These are phyloP conservation scores for Pseudococcus viburni DNA, from an alignment of 2,888 invertebrate genomes.

Conservation along the genomic window DNA sequence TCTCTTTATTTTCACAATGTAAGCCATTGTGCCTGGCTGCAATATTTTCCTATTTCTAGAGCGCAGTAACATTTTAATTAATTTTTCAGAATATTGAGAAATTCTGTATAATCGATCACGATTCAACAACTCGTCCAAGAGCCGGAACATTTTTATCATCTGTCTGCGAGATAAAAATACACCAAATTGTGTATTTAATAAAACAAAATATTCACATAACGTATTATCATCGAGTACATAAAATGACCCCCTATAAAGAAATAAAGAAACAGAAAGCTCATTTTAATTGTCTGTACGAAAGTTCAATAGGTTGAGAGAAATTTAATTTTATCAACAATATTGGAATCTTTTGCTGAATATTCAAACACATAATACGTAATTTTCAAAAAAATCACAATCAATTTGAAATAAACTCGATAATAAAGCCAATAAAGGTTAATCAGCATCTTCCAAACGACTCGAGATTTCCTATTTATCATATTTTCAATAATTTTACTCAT, in stretches of 20 bases:
- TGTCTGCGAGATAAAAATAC: neutral
- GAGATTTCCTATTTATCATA: neutral
- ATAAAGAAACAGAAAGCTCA: neutral
- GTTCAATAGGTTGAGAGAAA: neutral
- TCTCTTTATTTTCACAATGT: neutral
- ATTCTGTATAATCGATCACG: no score
- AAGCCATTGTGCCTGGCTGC: no score
- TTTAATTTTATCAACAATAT: no score
- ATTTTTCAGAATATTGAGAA: no score
- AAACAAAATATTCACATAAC: neutral
- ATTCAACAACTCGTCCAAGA: no score
- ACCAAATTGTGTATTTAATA: neutral
- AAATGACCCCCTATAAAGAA: neutral
- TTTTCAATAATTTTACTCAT: neutral
- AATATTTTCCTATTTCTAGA: no score
- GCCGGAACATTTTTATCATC: no score
- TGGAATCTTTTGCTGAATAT: no score
- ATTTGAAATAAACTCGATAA: neutral
- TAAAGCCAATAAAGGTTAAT: neutral
- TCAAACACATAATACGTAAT: neutral
- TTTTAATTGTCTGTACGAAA: neutral
- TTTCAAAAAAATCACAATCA: neutral
- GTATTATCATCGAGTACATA: neutral
- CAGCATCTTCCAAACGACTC: neutral
- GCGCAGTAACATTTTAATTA: neutral